These are phyloP conservation scores for Stenolophus ochropezus DNA, from an alignment of 2,888 invertebrate genomes.

Conservation along the genomic window DNA sequence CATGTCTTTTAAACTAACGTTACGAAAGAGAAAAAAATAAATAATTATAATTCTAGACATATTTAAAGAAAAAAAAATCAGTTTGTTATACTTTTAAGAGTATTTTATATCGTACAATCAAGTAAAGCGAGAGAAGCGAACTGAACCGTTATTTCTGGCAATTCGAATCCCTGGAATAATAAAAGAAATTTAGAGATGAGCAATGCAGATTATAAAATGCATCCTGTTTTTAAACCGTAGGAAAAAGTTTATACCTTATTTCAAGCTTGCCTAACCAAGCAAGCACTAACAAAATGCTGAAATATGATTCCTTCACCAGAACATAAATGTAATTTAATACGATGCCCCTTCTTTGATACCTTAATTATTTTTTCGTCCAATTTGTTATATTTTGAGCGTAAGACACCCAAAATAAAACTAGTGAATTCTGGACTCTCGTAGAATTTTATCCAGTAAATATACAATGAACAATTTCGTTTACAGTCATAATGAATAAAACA, in stretches of 20 bases:
- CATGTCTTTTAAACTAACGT: too few species aligned
- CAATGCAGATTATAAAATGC: not conserved
- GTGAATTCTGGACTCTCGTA: not conserved
- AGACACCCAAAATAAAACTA: too few species aligned
- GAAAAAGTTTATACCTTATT: constrained; percentile 24
- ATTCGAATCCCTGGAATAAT: too few species aligned
- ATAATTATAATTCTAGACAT: too few species aligned
- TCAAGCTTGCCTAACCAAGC: constrained; percentile 3
- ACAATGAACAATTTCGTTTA: constrained; percentile 2
- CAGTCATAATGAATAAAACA: not conserved
- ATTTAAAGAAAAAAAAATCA: too few species aligned
- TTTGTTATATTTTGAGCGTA: not conserved
- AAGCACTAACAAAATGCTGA: constrained; percentile 11
- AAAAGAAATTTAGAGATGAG: not conserved
- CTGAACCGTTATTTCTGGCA: too few species aligned
- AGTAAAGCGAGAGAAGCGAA: too few species aligned
- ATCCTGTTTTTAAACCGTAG: not conserved
- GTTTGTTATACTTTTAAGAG: too few species aligned
- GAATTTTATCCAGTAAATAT: not conserved
- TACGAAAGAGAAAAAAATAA: too few species aligned
- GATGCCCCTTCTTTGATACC: not conserved
- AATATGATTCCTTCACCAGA: constrained; percentile 5
- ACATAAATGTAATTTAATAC: not conserved
- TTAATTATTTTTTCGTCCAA: too few species aligned
- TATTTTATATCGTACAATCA: too few species aligned